Evolutionary conservation across 2,888 invertebrate species (phyloP), one percentile per base, ranked within the genome.

Genomic region (Anodontia alba): DNA sequence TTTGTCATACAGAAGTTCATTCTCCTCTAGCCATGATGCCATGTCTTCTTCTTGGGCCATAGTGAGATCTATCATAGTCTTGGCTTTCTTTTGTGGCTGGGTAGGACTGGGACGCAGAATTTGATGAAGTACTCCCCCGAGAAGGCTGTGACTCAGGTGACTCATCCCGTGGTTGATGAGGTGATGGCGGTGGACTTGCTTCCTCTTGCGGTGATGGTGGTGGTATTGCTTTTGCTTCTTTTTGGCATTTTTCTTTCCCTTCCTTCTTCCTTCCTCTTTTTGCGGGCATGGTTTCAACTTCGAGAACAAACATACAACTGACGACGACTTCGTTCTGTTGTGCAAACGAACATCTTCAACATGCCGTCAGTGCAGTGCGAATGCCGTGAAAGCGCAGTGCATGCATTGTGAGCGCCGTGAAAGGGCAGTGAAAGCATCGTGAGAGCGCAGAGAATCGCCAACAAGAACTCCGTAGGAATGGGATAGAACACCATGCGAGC

Each of bases 121-220:
- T 26, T 54, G 29, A 54, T 26, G 54, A 26, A 54, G 54, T 54
- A 54, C 54, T 54, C 54, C 54, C 54, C 26, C 54, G 54, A 54
- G 54, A 54, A 29, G 23, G 26, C 54, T 54, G 54, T 54, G 54
- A 54, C 29, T 54, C 7, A 54, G 54, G 54, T 23, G 54, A 54
- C 54, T 54, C 54, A 54, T 54, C 54, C 54, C 54, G 54, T 54
- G 26, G 54, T 54, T 54, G 26, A 29, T 54, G 23, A 54, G 29
- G 54, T 54, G 54, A 54, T 54, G 26, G 54, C 15, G 54, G 26
- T 26, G 54, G 29, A 29, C 23, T 54, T 5, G 54, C 29, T 54
- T 54, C 54, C 54, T 23, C 54, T 54, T 54, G 54, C 26, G 26
- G 54, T 54, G 54, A 54, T 54, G 29, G 54, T 54, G 54, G 26